phyloP scores from a whole-genome alignment of 2,113 vertebrate genomes.

The Mus musculus region DNA sequence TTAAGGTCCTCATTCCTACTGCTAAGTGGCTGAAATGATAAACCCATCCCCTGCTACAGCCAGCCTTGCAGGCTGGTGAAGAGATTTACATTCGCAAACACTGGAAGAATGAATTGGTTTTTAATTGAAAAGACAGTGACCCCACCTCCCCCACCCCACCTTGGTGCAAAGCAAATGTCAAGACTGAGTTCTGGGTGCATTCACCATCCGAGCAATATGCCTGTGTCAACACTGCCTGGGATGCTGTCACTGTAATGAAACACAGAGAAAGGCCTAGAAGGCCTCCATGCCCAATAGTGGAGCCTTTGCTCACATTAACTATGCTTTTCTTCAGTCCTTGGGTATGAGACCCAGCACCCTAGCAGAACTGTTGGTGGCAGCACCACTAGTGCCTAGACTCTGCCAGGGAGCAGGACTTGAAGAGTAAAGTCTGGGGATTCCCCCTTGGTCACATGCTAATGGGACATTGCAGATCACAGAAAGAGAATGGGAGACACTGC shows the following conservation, averaged over 20 bases:
- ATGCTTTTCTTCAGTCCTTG: slow-evolving; percentile 19
- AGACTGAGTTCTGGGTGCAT: not conserved
- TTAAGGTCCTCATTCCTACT: not conserved
- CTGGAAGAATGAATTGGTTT: slow-evolving; percentile 42
- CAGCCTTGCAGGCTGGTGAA: not conserved
- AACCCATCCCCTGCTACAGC: not conserved
- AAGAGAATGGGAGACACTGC: not conserved
- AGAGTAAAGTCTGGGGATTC: slow-evolving; percentile 52
- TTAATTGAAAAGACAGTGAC: slow-evolving; percentile 51
- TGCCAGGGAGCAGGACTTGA: slow-evolving; percentile 63
- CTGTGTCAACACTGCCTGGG: slow-evolving; percentile 58
- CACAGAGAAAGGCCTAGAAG: slow-evolving; percentile 49
- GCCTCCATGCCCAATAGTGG: not conserved
- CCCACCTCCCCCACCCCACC: not conserved
- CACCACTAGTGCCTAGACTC: not conserved
- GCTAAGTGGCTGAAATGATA: not conserved
- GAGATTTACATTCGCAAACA: slow-evolving; percentile 25
- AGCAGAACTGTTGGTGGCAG: slow-evolving; percentile 39
- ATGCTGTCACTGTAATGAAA: slow-evolving; percentile 58
- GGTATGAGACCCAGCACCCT: not conserved
- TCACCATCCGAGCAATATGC: slow-evolving; percentile 46
- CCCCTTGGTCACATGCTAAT: slow-evolving; percentile 64
- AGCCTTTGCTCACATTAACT: not conserved
- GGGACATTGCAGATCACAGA: slow-evolving; percentile 50
- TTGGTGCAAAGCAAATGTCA: slow-evolving; percentile 21